Percentiles rank a stretch among this genome's conserved stretches.
Conservation (phyloP, 1,140 invertebrate species). For the Bombus turneri region DNA sequence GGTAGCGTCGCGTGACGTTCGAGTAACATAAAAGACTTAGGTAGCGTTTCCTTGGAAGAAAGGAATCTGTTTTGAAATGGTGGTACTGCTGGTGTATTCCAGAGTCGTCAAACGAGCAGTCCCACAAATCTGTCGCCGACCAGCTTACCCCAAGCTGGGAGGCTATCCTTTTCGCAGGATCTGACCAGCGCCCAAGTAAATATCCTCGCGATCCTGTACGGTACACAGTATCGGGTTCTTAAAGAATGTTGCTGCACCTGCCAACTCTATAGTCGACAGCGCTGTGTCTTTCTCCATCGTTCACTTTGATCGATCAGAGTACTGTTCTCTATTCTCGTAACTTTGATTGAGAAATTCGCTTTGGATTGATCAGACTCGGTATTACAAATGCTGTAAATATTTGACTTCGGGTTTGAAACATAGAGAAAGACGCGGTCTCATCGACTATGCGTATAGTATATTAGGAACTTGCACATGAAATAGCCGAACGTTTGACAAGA, state of each 20-base stretch:
- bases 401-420: too few relatives aligned
- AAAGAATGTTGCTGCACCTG: constrained; percentile 16
- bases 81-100: constrained; percentile 79
- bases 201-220: constrained; percentile 76
- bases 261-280: neutral
- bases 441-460: constrained; percentile 31
- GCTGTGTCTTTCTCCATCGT: neutral
- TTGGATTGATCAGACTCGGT: neutral
- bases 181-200: constrained; percentile 81
- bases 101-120: constrained; percentile 88
- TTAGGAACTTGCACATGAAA: too few relatives aligned
- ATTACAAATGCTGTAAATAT: neutral
- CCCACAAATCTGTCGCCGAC: constrained; percentile 89
- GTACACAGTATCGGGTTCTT: neutral
- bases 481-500: too few relatives aligned
- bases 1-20: neutral
- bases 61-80: constrained; percentile 63
- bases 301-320: neutral
- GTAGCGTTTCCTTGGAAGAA: constrained; percentile 15
- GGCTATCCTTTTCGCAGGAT: constrained; percentile 83
- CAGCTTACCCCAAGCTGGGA: constrained; percentile 83
- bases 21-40: constrained; percentile 15
- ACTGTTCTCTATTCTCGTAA: too few relatives aligned
- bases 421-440: neutral
- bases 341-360: neutral